Conservation (phyloP, 92 coral and sea anemone genomes). For the Metridium senile region DNA sequence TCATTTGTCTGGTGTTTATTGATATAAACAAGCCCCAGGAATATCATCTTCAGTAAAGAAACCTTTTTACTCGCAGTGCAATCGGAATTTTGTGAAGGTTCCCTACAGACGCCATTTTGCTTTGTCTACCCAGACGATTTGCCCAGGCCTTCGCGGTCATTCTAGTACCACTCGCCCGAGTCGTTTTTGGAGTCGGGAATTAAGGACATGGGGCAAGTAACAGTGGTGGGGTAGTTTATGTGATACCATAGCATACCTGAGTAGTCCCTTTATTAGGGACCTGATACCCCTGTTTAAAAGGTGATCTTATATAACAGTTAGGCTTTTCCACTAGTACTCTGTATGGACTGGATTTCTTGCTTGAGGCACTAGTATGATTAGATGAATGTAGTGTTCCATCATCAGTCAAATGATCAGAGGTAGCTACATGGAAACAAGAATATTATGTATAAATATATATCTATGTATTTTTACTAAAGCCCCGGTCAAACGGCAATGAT, state of each 20-base stretch:
- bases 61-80: no score
- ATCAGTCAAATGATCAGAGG: not conserved
- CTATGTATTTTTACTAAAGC: no score
- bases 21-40: no score
- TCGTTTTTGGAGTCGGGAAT: no score
- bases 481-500: no score
- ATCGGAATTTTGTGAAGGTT: no score
- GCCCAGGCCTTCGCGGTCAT: no score
- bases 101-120: no score
- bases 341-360: slow-evolving; percentile 23
- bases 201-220: not conserved
- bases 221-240: not conserved
- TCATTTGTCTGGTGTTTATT: no score
- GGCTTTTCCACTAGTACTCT: slow-evolving; percentile 52
- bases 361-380: not conserved
- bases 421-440: not conserved
- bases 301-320: slow-evolving; percentile 70
- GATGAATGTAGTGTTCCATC: not conserved
- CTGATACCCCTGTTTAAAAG: slow-evolving; percentile 83
- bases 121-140: no score
- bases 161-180: no score
- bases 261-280: slow-evolving; percentile 47
- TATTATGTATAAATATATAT: not conserved
- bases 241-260: slow-evolving; percentile 28
- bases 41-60: no score